A percentile compares a stretch with the other conserved stretches of the same genome.
Evolutionary conservation across 53 echinoderm and acorn worm genomes (phyloP).

Genomic region (Paelopatides confundens): DNA sequence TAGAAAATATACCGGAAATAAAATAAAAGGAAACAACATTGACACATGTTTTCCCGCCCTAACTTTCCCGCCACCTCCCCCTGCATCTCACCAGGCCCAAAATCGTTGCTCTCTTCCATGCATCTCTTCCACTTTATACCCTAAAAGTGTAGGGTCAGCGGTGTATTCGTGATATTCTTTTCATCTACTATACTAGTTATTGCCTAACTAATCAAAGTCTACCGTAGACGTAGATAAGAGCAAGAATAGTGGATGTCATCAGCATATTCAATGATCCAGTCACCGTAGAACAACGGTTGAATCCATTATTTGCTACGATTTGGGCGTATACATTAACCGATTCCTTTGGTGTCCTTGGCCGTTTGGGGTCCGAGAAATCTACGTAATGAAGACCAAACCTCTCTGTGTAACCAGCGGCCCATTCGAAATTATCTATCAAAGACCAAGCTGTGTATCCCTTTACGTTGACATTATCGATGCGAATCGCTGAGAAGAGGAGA

Average conservation of each 20-base stretch:
- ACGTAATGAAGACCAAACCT: slow-evolving; percentile 81
- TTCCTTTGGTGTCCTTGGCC: slow-evolving; percentile 57
- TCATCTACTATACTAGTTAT: too few relatives aligned
- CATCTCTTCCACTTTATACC: too few relatives aligned
- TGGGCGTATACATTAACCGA: slow-evolving; percentile 63
- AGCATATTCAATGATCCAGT: background rate
- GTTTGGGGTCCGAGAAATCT: slow-evolving; percentile 57
- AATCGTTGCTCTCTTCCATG: too few relatives aligned
- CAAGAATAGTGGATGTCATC: background rate
- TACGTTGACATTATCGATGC: slow-evolving; percentile 64
- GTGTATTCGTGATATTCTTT: too few relatives aligned
- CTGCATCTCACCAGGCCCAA: too few relatives aligned
- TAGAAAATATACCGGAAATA: too few relatives aligned
- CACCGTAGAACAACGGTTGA: slow-evolving; percentile 5
- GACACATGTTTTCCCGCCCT: too few relatives aligned
- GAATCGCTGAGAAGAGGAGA: too few relatives aligned
- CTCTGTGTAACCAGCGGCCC: slow-evolving; percentile 77
- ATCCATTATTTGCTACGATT: slow-evolving; percentile 70
- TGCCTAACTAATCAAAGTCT: too few relatives aligned
- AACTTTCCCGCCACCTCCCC: too few relatives aligned
- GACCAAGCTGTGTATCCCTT: slow-evolving; percentile 82
- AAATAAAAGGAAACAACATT: too few relatives aligned
- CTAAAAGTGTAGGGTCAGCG: too few relatives aligned
- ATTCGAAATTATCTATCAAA: slow-evolving; percentile 78
- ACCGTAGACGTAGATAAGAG: background rate